Evolutionary conservation across 2,797 vertebrate species (phyloP).

Genomic region (Pogoniulus pusillus): DNA sequence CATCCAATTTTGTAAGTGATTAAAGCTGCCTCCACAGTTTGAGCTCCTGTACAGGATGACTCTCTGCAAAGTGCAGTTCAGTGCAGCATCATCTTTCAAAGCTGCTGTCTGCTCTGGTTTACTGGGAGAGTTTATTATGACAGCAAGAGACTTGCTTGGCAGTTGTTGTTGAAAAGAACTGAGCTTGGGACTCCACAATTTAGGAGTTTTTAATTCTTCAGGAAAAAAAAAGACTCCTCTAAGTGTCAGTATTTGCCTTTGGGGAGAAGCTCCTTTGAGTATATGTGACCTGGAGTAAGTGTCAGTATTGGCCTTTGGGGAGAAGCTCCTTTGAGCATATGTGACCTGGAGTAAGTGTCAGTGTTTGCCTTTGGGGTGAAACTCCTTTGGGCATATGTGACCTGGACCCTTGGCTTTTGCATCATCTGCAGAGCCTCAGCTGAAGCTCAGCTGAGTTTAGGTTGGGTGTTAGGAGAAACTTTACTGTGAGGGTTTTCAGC

Average conservation of each 20-base stretch:
- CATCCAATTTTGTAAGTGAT: not conserved
- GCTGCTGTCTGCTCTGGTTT: not conserved
- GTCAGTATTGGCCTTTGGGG: not conserved
- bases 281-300: too few relatives aligned
- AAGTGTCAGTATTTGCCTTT: not conserved
- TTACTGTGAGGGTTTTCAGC: too few relatives aligned
- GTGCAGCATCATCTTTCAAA: not conserved
- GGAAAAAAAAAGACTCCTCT: not conserved
- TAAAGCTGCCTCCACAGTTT: not conserved
- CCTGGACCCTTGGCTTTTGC: not conserved
- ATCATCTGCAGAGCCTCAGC: not conserved
- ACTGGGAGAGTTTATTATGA: conserved; percentile 20
- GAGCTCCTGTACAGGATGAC: conserved; percentile 1
- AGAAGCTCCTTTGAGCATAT: not conserved
- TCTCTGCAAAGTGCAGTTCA: not conserved
- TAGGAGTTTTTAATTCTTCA: not conserved
- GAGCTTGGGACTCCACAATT: not conserved
- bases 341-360: too few relatives aligned
- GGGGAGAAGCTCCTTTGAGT: not conserved
- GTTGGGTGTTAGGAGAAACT: too few relatives aligned
- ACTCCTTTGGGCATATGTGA: not conserved
- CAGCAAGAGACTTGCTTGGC: not conserved
- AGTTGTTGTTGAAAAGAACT: not conserved
- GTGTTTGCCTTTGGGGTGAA: not conserved
- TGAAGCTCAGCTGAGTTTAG: not conserved